Evolutionary conservation across 2,888 invertebrate species (phyloP).

Genomic region (Eilema sororculum): DNA sequence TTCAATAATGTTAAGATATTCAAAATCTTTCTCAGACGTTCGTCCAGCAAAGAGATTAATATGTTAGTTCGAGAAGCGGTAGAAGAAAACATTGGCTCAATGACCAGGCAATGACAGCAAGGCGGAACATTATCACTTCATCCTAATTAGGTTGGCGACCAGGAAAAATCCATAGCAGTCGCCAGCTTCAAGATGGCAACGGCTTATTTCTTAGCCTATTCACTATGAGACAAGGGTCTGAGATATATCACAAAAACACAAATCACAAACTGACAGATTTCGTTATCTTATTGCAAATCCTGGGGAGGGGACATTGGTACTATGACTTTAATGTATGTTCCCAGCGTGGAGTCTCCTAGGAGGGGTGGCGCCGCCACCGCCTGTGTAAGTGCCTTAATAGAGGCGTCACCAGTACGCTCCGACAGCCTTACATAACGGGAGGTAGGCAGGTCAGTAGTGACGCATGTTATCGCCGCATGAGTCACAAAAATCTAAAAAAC

Average conservation of each 20-base stretch:
- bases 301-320: neutral
- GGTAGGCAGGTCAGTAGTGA: neutral
- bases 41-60: neutral
- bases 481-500: neutral
- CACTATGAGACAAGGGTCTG: neutral
- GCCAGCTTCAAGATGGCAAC: neutral
- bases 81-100: neutral
- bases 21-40: neutral
- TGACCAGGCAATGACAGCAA: neutral
- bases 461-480: neutral
- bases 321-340: neutral
- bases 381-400: neutral
- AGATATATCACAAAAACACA: neutral
- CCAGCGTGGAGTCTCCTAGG: neutral
- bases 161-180: neutral
- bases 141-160: neutral
- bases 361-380: neutral
- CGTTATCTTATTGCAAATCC: neutral
- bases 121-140: neutral
- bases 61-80: neutral
- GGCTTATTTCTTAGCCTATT: neutral
- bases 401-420: neutral
- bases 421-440: neutral
- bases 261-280: neutral
- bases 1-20: too few relatives aligned